Evolutionary conservation across 2,113 vertebrate genomes (phyloP).

Genomic region (Jacana jacana): DNA sequence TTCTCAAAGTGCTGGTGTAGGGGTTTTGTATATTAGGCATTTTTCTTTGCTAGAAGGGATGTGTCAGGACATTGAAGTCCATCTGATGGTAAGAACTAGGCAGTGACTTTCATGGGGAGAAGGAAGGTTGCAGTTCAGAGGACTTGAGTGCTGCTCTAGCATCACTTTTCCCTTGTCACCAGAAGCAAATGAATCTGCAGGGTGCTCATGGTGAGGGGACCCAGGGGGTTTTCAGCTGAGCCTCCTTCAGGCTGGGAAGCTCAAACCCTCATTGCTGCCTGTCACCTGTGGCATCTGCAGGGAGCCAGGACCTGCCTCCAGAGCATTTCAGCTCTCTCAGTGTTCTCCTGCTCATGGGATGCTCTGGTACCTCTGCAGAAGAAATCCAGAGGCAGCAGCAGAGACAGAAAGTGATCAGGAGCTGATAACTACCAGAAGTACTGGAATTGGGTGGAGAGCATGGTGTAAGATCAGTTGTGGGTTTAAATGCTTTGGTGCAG

Average conservation of each 20-base stretch:
- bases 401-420: not conserved
- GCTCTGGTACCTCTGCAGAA: not conserved
- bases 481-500: not conserved
- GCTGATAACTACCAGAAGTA: not conserved
- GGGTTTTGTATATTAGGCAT: not conserved
- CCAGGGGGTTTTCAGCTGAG: not conserved
- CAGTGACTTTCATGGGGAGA: slow-evolving; percentile 20
- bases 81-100: not conserved
- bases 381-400: not conserved
- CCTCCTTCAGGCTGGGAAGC: not conserved
- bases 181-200: rapidly evolving
- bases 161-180: not conserved
- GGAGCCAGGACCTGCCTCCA: not conserved
- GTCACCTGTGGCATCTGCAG: rapidly evolving
- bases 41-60: slow-evolving; percentile 5
- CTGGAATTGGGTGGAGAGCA: not conserved
- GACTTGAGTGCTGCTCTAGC: not conserved
- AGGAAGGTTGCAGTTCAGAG: not conserved
- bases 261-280: not conserved
- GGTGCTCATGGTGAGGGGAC: not conserved
- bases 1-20: not conserved
- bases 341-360: not conserved
- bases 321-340: not conserved
- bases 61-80: not conserved
- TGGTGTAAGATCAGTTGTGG: not conserved